phyloP scores from a whole-genome alignment of 1,140 invertebrate species.

The Drosophila miranda region DNA sequence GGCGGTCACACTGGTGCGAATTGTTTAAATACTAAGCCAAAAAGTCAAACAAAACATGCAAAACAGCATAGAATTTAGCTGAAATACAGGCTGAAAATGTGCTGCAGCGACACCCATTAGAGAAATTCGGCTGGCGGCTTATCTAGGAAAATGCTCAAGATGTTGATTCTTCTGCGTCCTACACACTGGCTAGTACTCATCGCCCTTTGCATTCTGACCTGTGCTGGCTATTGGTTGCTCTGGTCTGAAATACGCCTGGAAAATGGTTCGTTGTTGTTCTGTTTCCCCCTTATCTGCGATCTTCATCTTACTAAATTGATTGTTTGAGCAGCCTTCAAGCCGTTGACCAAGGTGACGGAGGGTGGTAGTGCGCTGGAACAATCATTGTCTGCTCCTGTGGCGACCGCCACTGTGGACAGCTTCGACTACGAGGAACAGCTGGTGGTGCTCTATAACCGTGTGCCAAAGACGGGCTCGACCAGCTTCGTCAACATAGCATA shows the following conservation, averaged over 20 bases:
- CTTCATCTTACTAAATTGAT: neutral
- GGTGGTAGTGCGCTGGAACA: slow-evolving; percentile 15
- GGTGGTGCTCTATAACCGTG: slow-evolving; percentile 96
- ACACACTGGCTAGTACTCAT: slow-evolving; percentile 57
- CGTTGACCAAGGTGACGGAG: slow-evolving; percentile 37
- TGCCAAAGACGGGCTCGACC: slow-evolving; percentile 99
- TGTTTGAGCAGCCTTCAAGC: slow-evolving; percentile 48
- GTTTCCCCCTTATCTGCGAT: neutral
- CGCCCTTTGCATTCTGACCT: slow-evolving; percentile 55
- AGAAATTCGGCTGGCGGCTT: slow-evolving; percentile 28
- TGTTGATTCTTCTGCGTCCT: slow-evolving; percentile 63
- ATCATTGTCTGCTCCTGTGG: neutral
- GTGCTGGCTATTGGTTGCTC: slow-evolving; percentile 58
- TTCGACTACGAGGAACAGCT: slow-evolving; percentile 85
- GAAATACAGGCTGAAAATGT: slow-evolving; percentile 49
- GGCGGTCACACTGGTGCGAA: too few relatives aligned
- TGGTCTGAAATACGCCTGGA: slow-evolving; percentile 59
- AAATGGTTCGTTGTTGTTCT: slow-evolving; percentile 33
- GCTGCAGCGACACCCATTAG: slow-evolving; percentile 1
- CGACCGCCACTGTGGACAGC: slow-evolving; percentile 32
- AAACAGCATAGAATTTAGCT: slow-evolving; percentile 23
- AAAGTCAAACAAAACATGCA: slow-evolving; percentile 47
- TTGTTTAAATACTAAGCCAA: neutral
- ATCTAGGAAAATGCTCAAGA: slow-evolving; percentile 63
- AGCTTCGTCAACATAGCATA: slow-evolving; percentile 99